Percentiles rank a stretch among this genome's conserved stretches.
Evolutionary conservation across 2,888 invertebrate species (phyloP).

Genomic region (Plusia festucae): DNA sequence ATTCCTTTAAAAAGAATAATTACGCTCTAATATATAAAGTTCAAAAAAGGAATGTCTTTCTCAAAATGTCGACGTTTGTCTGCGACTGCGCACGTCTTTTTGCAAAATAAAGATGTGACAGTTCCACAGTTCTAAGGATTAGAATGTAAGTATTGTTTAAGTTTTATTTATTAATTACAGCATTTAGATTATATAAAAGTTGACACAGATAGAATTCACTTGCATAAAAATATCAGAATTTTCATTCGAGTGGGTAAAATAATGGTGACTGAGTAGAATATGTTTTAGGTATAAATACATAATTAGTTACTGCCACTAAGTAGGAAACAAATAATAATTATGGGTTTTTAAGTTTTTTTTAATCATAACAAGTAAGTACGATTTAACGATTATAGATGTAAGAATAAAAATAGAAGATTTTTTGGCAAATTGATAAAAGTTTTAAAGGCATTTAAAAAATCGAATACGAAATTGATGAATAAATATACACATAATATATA

Average conservation of each 20-base stretch:
- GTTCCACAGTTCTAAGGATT: constrained; percentile 38
- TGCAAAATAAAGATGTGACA: constrained; percentile 79
- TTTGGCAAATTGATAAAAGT: constrained; percentile 20
- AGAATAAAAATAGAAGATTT: too few species aligned
- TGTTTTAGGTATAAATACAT: neutral
- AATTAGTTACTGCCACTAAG: neutral
- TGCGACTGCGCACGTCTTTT: constrained; percentile 73
- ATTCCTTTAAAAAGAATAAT: neutral
- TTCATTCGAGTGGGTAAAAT: neutral
- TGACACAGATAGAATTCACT: neutral
- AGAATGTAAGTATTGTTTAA: neutral
- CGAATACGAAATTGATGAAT: neutral
- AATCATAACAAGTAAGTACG: neutral
- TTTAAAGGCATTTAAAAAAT: neutral
- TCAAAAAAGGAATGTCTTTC: constrained; percentile 21
- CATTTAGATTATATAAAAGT: neutral
- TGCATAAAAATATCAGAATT: neutral
- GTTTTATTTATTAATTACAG: neutral
- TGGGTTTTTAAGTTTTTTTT: neutral
- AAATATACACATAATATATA: neutral
- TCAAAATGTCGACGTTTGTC: constrained; percentile 28
- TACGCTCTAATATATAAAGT: neutral
- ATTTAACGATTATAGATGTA: neutral
- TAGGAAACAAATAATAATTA: neutral
- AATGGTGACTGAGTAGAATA: neutral